phyloP scores from a whole-genome alignment of 2,113 vertebrate species.

The Apistogramma diplotaenia region DNA sequence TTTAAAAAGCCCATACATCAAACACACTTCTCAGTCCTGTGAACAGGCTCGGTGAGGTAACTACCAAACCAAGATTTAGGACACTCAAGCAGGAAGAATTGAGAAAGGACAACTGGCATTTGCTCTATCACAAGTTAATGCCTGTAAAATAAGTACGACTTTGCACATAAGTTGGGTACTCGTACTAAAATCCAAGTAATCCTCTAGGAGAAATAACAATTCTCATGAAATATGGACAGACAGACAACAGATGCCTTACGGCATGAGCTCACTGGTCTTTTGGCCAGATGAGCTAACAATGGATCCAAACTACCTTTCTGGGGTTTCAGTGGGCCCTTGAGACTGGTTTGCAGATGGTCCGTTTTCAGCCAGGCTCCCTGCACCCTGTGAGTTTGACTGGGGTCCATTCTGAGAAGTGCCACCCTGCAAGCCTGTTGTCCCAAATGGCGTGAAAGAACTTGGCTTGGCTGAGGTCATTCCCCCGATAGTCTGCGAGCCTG shows the following conservation, averaged over 20 bases:
- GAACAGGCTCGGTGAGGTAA: neutral
- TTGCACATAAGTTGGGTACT: too few species aligned
- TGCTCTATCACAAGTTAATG: neutral
- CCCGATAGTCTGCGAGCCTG: slow-evolving; percentile 79
- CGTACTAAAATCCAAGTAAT: too few species aligned
- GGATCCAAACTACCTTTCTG: slow-evolving; percentile 83
- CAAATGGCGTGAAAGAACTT: slow-evolving; percentile 85
- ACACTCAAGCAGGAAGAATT: neutral
- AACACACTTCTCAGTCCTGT: neutral
- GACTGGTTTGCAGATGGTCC: slow-evolving; percentile 71
- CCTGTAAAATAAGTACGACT: too few species aligned
- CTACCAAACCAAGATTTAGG: neutral
- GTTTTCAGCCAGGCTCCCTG: slow-evolving; percentile 72
- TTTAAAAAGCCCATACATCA: neutral
- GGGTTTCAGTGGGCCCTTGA: slow-evolving; percentile 82
- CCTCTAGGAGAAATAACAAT: neutral
- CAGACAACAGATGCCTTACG: too few species aligned
- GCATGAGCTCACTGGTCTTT: neutral
- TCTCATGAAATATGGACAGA: neutral
- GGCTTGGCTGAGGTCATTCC: slow-evolving; percentile 82
- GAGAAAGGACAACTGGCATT: neutral
- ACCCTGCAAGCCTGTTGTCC: slow-evolving; percentile 77
- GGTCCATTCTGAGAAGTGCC: slow-evolving; percentile 74
- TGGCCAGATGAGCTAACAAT: neutral
- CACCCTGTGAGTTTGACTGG: slow-evolving; percentile 70